Conservation (phyloP, 2,888 invertebrate genomes). For the Eupithecia pulchellata region DNA sequence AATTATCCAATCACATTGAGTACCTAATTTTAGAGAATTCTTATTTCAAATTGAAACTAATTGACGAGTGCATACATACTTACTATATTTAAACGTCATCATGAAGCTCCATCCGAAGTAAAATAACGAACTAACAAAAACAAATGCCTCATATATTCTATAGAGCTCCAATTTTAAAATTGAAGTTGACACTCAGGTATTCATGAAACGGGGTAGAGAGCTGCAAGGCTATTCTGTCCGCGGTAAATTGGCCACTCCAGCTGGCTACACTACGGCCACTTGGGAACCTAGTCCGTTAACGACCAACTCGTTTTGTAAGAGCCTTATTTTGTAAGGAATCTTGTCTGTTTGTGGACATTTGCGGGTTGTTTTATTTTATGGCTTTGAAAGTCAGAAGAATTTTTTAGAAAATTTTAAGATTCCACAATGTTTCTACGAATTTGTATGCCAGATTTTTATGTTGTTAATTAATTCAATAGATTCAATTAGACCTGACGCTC, state of each 20-base stretch:
- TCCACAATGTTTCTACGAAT: neutral
- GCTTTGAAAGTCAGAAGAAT: neutral
- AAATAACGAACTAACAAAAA: neutral
- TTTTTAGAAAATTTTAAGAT: neutral
- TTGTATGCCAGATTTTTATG: neutral
- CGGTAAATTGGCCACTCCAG: slow-evolving; percentile 36
- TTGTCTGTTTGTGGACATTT: slow-evolving; percentile 11
- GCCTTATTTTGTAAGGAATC: slow-evolving; percentile 29
- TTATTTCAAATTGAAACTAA: neutral
- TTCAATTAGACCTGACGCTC: neutral
- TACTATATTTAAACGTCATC: too few species aligned
- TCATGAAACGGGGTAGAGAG: slow-evolving; percentile 31
- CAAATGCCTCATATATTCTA: neutral
- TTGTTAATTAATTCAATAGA: neutral
- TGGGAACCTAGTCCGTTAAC: slow-evolving; percentile 33
- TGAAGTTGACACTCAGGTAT: slow-evolving; percentile 34
- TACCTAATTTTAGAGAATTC: neutral
- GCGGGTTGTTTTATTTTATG: neutral
- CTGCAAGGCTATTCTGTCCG: slow-evolving; percentile 27
- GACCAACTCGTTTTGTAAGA: slow-evolving; percentile 24
- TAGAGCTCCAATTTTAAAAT: slow-evolving; percentile 31
- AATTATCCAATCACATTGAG: too few species aligned
- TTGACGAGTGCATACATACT: too few species aligned
- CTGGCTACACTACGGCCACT: slow-evolving; percentile 33
- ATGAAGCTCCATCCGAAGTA: neutral